phyloP scores from a whole-genome alignment of 30 jellyfish, hydroid and myxozoan species.

The Turritopsis rubra region DNA sequence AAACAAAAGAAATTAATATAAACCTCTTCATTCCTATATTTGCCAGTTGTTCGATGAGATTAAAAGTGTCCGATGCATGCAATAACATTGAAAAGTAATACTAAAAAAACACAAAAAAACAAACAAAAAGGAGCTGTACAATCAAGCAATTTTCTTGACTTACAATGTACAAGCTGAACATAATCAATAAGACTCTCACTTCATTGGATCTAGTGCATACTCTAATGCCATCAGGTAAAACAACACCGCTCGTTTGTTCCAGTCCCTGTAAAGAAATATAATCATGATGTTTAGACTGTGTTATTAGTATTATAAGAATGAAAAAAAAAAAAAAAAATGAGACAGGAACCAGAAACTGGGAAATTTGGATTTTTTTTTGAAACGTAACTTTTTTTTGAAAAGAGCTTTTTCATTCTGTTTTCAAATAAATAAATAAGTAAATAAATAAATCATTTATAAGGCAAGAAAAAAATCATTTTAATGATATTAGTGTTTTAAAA shows the following conservation, averaged over 20 bases:
- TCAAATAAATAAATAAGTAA: too few relatives aligned
- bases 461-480: too few relatives aligned
- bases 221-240: constrained; percentile 77
- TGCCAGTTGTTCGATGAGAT: constrained; percentile 86
- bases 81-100: constrained; percentile 67
- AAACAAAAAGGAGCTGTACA: not conserved
- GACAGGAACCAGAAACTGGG: too few relatives aligned
- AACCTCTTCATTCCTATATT: constrained; percentile 92
- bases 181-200: too few relatives aligned
- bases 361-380: too few relatives aligned
- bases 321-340: too few relatives aligned
- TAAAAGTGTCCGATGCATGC: constrained; percentile 75
- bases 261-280: constrained; percentile 30
- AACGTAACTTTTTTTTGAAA: too few relatives aligned
- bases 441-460: too few relatives aligned
- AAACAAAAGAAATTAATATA: not conserved
- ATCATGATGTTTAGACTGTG: too few relatives aligned
- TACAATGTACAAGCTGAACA: not conserved
- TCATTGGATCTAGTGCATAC: constrained; percentile 64
- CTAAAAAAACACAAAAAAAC: constrained; percentile 32
- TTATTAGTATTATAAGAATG: too few relatives aligned
- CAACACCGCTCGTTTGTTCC: constrained; percentile 82
- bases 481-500: too few relatives aligned
- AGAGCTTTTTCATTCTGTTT: too few relatives aligned
- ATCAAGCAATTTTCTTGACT: not conserved